Percentiles rank a stretch among this genome's conserved stretches.
Evolutionary conservation across 30 jellyfish, hydroid and myxozoan genomes (phyloP).

Genomic region (Chironex yamaguchii): DNA sequence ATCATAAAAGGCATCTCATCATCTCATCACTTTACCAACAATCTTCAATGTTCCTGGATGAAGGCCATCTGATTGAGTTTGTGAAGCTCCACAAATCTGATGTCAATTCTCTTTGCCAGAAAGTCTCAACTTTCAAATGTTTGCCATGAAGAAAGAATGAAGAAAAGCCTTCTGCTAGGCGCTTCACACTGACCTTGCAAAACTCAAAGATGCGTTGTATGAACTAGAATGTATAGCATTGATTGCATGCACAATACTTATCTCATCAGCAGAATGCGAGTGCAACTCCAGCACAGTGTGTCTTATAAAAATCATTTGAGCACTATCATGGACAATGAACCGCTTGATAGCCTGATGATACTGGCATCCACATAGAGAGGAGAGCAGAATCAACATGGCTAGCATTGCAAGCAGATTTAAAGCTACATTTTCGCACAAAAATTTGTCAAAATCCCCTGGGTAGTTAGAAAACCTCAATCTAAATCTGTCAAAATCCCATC

Average conservation of each 20-base stretch:
- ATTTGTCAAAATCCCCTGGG: too few species aligned
- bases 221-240: not conserved
- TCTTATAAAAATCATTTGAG: too few species aligned
- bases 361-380: too few species aligned
- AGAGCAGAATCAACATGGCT: too few species aligned
- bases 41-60: constrained; percentile 34
- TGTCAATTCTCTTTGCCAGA: not conserved
- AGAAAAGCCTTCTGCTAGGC: constrained; percentile 14
- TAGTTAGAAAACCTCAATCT: too few species aligned
- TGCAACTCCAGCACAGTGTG: constrained; percentile 51
- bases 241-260: constrained; percentile 45
- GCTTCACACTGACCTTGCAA: too few species aligned
- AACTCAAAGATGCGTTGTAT: too few species aligned
- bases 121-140: constrained; percentile 26
- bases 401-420: too few species aligned
- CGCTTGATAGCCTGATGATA: too few species aligned
- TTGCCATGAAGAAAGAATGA: constrained; percentile 11
- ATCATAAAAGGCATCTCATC: constrained; percentile 55
- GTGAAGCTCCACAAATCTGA: constrained; percentile 24
- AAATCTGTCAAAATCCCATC: too few species aligned
- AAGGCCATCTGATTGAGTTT: not conserved
- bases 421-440: too few species aligned
- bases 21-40: constrained; percentile 25
- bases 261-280: constrained; percentile 55
- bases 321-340: too few species aligned